Percentiles rank a stretch among this genome's conserved stretches.
phyloP scores from a whole-genome alignment of 2,113 vertebrate genomes.

The Sceloporus tristichus region DNA sequence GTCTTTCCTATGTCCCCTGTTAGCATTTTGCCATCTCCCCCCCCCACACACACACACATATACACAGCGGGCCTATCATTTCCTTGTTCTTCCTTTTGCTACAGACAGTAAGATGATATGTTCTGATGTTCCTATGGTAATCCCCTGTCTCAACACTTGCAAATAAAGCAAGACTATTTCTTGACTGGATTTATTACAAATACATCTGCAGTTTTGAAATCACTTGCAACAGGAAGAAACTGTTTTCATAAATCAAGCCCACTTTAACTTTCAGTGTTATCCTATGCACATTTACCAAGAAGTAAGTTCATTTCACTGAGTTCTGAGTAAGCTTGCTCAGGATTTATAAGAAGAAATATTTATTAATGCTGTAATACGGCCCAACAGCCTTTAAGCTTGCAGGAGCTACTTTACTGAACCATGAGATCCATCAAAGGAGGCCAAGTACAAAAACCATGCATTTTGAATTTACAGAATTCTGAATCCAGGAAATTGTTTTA shows the following conservation, averaged over 20 bases:
- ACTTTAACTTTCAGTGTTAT: slow-evolving; percentile 13
- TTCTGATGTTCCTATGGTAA: slow-evolving; percentile 45
- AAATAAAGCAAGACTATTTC: slow-evolving; percentile 3
- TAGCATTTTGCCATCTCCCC: no score
- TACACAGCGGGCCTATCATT: no score
- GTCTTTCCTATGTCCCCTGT: no score
- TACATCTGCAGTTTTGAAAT: background rate
- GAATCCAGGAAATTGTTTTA: background rate
- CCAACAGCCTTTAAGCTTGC: background rate
- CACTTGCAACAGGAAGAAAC: slow-evolving; percentile 47
- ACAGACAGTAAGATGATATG: slow-evolving; percentile 47
- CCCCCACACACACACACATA: no score
- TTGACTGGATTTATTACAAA: slow-evolving; percentile 29
- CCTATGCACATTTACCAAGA: background rate
- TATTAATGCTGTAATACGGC: slow-evolving; percentile 41
- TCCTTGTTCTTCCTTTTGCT: no score
- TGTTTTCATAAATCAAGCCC: slow-evolving; percentile 21
- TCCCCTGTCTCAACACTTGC: slow-evolving; percentile 40
- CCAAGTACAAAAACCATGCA: background rate
- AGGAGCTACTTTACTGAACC: background rate
- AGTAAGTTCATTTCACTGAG: background rate
- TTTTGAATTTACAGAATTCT: background rate
- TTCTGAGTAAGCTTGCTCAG: background rate
- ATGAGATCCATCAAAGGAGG: background rate
- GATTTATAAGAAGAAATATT: slow-evolving; percentile 12